Conservation (phyloP, 2,888 invertebrate genomes). For the Oligia strigilis region DNA sequence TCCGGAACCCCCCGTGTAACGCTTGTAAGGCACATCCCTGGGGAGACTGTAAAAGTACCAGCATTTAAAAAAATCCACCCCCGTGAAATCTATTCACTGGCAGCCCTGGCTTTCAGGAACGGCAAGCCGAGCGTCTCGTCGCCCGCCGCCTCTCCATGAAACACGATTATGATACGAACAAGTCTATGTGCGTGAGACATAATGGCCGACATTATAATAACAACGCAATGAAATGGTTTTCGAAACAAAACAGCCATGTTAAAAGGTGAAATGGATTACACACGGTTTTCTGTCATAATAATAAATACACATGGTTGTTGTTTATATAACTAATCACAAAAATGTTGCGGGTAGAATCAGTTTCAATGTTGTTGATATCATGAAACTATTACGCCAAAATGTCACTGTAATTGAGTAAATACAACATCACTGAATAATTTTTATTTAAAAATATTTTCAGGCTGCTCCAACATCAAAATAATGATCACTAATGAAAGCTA, state of each 20-base stretch:
- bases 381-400: neutral
- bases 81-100: neutral
- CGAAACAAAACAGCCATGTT: slow-evolving; percentile 37
- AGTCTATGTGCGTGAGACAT: slow-evolving; percentile 55
- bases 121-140: slow-evolving; percentile 41
- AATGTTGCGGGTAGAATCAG: neutral
- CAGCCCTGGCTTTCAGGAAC: slow-evolving; percentile 48
- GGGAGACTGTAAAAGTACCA: too few relatives aligned
- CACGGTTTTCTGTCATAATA: slow-evolving; percentile 17
- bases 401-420: neutral
- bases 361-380: slow-evolving; percentile 5
- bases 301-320: slow-evolving; percentile 21
- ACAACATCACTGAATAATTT: neutral
- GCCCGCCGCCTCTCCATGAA: slow-evolving; percentile 49
- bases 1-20: too few relatives aligned
- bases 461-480: neutral
- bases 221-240: slow-evolving; percentile 56
- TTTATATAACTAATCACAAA: slow-evolving; percentile 30
- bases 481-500: neutral
- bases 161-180: slow-evolving; percentile 69
- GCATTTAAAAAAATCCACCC: neutral
- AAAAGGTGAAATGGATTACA: slow-evolving; percentile 33
- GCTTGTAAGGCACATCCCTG: too few relatives aligned
- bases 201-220: slow-evolving; percentile 54
- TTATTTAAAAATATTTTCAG: neutral